Evolutionary conservation across 2,113 vertebrate species (phyloP), one percentile per base, ranked within the genome.

Genomic region (Hippoglossus stenolepis): DNA sequence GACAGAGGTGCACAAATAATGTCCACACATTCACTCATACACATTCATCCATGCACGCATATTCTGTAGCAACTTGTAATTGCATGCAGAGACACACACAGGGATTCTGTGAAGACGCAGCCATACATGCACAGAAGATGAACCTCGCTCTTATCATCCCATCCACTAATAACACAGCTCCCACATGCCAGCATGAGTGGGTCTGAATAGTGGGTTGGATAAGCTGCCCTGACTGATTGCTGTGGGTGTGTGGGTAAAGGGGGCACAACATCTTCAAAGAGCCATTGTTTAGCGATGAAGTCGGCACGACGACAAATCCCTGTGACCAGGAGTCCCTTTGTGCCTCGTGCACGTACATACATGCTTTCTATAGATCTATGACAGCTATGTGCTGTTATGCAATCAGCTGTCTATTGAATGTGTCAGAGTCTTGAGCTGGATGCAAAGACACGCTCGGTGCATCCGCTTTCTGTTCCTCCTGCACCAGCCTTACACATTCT

Each of bases 171-270:
- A 68, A 66, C 69, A 47, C 38, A 67, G 51, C 74, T 54, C 70
- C 62, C 67, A 73, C 79, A 72, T 74, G 85, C 76, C 82, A 75
- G 76, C 35, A 15, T 64, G 81, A 90, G 83, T 79, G 84, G 77
- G 84, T 86, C 76, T 81, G 38, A 75, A 75, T 45, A 74, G 64
- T 74, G 28, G 74, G 82, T 74, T 80, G 84, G 78, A 84, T 81
- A 84, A 85, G 89, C 85, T 75, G 69, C 73, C 79, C 67, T 73
- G 84, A 86, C 80, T 84, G 74, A 87, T 85, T 70, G 71, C 78
- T 78, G 89, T 82, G 82, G 75, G 76, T 54, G 40, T 69, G 77
- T 68, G 83, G 84, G 70, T 72, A 75, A 14, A 43, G 82, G 67
- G 79, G 86, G 85, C 51, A 68, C 67, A 47, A 18, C 40, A 61